Conservation (phyloP, 2,888 invertebrate genomes). For the Poecilus cupreus region DNA sequence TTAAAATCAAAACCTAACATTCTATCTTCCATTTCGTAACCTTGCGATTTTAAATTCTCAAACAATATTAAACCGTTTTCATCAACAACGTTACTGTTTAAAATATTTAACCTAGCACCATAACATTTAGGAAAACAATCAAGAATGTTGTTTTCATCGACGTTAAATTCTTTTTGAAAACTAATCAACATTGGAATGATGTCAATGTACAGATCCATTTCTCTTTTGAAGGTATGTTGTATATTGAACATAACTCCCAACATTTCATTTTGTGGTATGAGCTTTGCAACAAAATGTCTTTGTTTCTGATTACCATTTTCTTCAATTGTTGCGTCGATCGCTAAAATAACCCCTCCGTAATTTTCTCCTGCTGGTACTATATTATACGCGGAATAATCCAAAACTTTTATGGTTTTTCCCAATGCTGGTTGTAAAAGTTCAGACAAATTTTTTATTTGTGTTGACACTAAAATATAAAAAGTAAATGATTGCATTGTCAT, state of each 20-base stretch:
- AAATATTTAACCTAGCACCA: conserved; percentile 70
- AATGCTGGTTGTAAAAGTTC: conserved; percentile 36
- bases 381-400: conserved; percentile 61
- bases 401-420: not conserved
- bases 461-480: conserved; percentile 1
- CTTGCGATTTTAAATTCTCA: conserved; percentile 72
- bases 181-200: conserved; percentile 71
- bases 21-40: conserved; percentile 72
- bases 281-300: conserved; percentile 75
- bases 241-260: conserved; percentile 75
- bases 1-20: conserved; percentile 70
- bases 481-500: not conserved
- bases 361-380: conserved; percentile 77
- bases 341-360: conserved; percentile 78
- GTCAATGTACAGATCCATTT: conserved; percentile 73
- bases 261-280: conserved; percentile 75
- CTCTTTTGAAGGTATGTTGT: conserved; percentile 73
- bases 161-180: conserved; percentile 71
- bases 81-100: conserved; percentile 68
- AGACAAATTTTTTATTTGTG: conserved; percentile 53
- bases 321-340: conserved; percentile 69
- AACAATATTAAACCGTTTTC: conserved; percentile 74
- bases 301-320: conserved; percentile 66
- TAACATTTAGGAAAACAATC: conserved; percentile 73
- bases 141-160: conserved; percentile 69